Base-by-base conservation (phyloP, 2,797 vertebrate species). In the Meriones psammophilus region DNA sequence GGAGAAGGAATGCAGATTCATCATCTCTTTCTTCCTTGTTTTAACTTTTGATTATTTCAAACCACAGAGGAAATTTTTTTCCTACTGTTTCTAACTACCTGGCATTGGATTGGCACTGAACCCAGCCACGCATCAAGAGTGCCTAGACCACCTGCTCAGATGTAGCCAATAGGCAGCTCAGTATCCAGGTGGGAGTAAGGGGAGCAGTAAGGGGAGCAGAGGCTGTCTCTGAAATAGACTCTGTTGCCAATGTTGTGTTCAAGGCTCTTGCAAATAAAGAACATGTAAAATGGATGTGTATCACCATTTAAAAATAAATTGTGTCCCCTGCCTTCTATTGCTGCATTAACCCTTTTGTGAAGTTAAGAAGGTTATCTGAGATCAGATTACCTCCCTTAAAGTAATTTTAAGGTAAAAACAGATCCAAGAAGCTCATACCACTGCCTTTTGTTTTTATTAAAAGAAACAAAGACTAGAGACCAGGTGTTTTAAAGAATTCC, bases 331-430 rank as follows among this genome's bases (percentile, higher is more conserved):
- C n/a, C 94, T 95, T 81, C n/a, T 71, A 81, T 64, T 69, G 1
- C 42, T 88, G 42, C 10, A 36, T 81, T 80, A 86, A 64, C 5
- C 17, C 89, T 94, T 93, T 33, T 20, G 24, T 42, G 81, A 20
- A 79, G 26, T 94, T 91, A 78, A 91, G 85, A 78, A 77, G 79
- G 73, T 3, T 86, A 74, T 54, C 73, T 95, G 33, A 69, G 36
- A 71, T 83, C 90, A 92, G 3, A 56, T 12, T 88, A 36, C 2
- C 7, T 85, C 46, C 9, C 24, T 42, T 77, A 58, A 60, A 71
- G 86, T 4, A 15, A 91, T 83, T 96, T 93, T 36, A 92, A 86
- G 20, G 39, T 71, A 58, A 91, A 18, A 24, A 88, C 24, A 83
- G 2, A 24, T 39, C 71, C 64, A 54, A 89, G 20, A 74, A 62